These are phyloP conservation scores for Arctopsyche grandis DNA, from an alignment of 1,140 invertebrate genomes.

Conservation along the genomic window DNA sequence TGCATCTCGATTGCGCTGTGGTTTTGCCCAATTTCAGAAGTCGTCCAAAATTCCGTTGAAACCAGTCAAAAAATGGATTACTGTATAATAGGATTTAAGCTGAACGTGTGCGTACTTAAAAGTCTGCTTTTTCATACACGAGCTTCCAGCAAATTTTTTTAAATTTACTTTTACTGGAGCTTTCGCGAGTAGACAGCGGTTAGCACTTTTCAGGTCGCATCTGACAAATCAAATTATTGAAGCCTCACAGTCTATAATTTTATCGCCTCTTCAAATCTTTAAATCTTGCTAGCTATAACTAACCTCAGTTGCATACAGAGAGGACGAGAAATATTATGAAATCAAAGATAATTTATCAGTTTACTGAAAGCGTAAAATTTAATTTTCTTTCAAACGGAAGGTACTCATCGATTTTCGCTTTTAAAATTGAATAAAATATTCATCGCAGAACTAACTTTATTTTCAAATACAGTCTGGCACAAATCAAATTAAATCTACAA, in stretches of 20 bases:
- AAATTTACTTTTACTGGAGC: neutral
- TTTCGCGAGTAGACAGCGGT: neutral
- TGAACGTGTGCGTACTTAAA: neutral
- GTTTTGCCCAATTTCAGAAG: no score
- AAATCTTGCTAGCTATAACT: neutral
- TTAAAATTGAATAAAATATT: no score
- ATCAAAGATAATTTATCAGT: neutral
- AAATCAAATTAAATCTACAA: no score
- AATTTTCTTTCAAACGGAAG: no score
- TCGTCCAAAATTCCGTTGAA: no score
- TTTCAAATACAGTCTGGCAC: neutral
- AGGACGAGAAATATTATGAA: neutral
- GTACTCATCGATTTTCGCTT: no score
- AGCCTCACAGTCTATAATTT: neutral
- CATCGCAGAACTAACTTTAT: no score
- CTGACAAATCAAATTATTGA: constrained; percentile 19
- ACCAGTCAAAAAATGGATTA: no score
- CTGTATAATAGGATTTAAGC: no score
- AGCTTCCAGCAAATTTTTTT: neutral
- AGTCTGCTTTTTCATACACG: neutral
- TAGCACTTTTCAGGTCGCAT: neutral
- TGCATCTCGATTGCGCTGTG: no score
- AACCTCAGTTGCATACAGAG: neutral
- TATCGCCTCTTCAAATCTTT: neutral
- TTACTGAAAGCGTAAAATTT: neutral